Evolutionary conservation across 2,888 invertebrate genomes (phyloP).

Genomic region (Adelognathus sp.): DNA sequence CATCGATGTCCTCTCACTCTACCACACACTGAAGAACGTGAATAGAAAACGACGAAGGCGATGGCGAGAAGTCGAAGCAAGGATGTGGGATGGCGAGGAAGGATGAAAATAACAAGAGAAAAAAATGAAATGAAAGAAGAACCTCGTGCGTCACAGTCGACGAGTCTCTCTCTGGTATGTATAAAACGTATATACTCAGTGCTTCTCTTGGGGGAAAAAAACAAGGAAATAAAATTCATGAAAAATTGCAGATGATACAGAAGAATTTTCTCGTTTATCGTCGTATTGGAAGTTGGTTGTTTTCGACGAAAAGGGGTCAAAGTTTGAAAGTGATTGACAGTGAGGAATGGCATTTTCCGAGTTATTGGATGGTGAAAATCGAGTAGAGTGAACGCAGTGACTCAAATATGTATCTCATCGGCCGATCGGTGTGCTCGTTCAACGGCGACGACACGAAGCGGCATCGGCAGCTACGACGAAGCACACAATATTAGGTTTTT

Average conservation of each 20-base stretch:
- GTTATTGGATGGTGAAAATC: not conserved
- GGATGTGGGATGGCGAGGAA: not conserved
- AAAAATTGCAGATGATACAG: not conserved
- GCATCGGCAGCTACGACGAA: slow-evolving; percentile 11
- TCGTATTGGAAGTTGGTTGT: not conserved
- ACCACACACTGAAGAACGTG: not conserved
- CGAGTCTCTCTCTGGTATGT: no score
- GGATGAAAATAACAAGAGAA: not conserved
- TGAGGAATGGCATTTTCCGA: not conserved
- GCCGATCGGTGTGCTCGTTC: slow-evolving; percentile 23
- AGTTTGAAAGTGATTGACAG: not conserved
- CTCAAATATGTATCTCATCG: slow-evolving; percentile 3
- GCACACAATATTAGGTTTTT: not conserved
- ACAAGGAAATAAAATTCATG: not conserved
- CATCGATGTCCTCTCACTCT: not conserved
- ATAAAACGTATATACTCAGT: slow-evolving; percentile 5
- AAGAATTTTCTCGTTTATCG: not conserved
- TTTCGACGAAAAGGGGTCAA: not conserved
- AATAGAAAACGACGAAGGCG: not conserved
- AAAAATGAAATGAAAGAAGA: not conserved
- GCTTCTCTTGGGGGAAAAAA: not conserved
- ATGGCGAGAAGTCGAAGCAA: slow-evolving; percentile 2
- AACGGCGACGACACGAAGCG: slow-evolving; percentile 33
- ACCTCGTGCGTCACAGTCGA: not conserved
- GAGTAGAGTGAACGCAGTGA: not conserved